Conservation (phyloP, 2,888 invertebrate species). For the Pseudococcus jackbeardsleyi region DNA sequence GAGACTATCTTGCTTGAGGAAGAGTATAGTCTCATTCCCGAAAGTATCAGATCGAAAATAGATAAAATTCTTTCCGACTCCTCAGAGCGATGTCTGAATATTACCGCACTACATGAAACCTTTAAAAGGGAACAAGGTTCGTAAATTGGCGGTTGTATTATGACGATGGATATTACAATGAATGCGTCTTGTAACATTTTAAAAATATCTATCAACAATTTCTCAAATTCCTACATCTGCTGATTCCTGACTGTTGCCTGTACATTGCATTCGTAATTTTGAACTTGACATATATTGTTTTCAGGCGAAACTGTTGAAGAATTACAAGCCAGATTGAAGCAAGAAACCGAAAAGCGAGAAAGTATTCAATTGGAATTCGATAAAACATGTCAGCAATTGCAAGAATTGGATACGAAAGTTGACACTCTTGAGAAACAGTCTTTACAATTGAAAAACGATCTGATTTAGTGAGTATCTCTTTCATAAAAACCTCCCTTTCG, state of each 20-base stretch:
- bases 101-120: constrained; percentile 81
- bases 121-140: constrained; percentile 76
- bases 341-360: constrained; percentile 16
- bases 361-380: constrained; percentile 40
- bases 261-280: not conserved
- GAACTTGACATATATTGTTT: too few relatives aligned
- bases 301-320: not conserved
- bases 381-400: not conserved
- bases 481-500: not conserved
- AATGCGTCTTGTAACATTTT: too few relatives aligned
- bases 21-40: constrained; percentile 48
- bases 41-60: constrained; percentile 36
- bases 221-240: too few relatives aligned
- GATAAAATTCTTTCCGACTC: constrained; percentile 72
- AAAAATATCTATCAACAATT: too few relatives aligned
- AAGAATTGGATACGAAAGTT: constrained; percentile 38
- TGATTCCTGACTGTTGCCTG: too few relatives aligned
- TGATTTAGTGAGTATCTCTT: constrained; percentile 28
- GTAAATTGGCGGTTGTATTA: not conserved
- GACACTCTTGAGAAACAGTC: constrained; percentile 14
- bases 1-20: constrained; percentile 48
- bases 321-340: not conserved
- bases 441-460: constrained; percentile 41
- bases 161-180: too few relatives aligned
- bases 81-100: constrained; percentile 80